Percentiles rank a stretch among this genome's conserved stretches.
Evolutionary conservation across 2,113 vertebrate genomes (phyloP).

Genomic region (Formicarius rufipectus): DNA sequence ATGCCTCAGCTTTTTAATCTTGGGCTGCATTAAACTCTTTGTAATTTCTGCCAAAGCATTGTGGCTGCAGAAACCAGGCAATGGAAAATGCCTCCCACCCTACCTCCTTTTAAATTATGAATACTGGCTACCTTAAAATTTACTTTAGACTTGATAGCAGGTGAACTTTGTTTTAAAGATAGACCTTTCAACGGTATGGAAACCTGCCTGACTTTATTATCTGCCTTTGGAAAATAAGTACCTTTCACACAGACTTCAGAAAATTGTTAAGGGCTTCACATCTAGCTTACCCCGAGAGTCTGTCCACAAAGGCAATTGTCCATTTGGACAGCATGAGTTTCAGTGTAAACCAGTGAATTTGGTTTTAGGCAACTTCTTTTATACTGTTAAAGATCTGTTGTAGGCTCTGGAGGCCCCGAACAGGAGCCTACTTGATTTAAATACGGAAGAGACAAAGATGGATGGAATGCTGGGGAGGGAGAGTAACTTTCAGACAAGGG

Average conservation of each 20-base stretch:
- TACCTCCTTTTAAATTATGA: neutral
- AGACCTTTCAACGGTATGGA: neutral
- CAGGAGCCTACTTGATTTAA: neutral
- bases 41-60: neutral
- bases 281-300: neutral
- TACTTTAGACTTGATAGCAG: neutral
- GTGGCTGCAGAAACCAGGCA: neutral
- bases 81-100: neutral
- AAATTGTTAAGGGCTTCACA: neutral
- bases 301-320: neutral
- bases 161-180: neutral
- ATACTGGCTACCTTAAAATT: neutral
- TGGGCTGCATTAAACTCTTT: neutral
- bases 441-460: neutral
- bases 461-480: neutral
- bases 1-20: neutral
- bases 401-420: neutral
- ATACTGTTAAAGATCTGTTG: neutral
- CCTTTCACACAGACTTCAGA: neutral
- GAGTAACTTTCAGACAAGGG: neutral
- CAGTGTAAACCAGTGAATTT: neutral
- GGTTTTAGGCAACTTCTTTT: neutral
- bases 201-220: neutral
- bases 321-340: neutral
- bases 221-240: neutral